Base-by-base conservation (phyloP, 2,888 invertebrate species). In the Eilema griseolum region DNA sequence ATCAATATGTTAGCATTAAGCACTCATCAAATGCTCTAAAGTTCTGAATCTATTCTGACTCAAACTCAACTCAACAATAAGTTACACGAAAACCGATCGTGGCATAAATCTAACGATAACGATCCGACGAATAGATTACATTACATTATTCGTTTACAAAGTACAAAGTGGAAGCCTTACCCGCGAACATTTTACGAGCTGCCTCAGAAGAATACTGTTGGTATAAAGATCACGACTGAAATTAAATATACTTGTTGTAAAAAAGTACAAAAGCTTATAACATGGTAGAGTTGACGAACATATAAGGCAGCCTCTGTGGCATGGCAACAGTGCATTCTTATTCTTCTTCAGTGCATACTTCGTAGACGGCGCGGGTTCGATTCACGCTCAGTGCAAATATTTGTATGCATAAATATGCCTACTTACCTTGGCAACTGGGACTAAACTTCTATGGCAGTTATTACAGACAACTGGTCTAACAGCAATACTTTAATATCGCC, bases 41-140 rank as follows among this genome's bases (percentile, higher is more conserved):
- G n/a, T 33, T 16, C 14, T 65, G 14, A 57, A 57, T 57, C 59
- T 7, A 41, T 60, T 26, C 37, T 14, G 37, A 41, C 2, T 37
- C 24, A 23, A 41, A 26, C 41, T 20, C n/a, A n/a, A n/a, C n/a
- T n/a, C n/a, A 68, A 37, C 59, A 70, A 73, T 74, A 76, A 77
- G 60, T 80, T 70, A n/a, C 71, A 71, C 70, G 72, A 56, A 74
- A 81, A 68, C 60, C 59, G 75, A 82, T 82, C 70, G 72, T 3
- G 0, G 46, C 12, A 74, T 81, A 82, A 82, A 74, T 82, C 70
- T 65, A 33, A 31, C 33, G 81, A 77, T 81, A 64, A 70, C 75
- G 70, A 82, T 79, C 81, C 33, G 8, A 28, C 28, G 61, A 64
- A 75, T 75, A 82, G 75, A 82, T 82, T 70, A 72, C 65, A 68